These are phyloP conservation scores for Aurelia aurita complex sp. Pacific DNA, from an alignment of 30 jellyfish, hydroid and myxozoan genomes.

Conservation along the genomic window DNA sequence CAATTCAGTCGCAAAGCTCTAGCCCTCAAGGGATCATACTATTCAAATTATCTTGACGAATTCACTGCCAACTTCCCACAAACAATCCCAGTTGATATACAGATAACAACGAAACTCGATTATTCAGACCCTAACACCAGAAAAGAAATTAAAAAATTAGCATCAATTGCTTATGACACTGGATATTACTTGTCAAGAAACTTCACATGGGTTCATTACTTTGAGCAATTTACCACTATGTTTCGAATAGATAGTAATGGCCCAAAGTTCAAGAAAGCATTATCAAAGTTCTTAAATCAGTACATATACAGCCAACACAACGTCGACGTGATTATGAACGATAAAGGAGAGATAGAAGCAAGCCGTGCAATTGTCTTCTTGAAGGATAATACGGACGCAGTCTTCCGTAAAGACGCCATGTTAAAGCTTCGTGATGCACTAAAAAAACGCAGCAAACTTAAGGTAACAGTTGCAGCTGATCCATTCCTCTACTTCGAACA, in stretches of 20 bases:
- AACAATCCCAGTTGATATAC: slow-evolving; percentile 68
- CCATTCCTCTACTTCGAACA: slow-evolving; percentile 88
- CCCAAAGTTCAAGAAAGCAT: neutral
- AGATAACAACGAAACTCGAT: slow-evolving; percentile 19
- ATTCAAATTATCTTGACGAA: slow-evolving; percentile 37
- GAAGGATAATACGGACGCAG: slow-evolving; percentile 65
- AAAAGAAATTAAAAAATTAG: slow-evolving; percentile 7
- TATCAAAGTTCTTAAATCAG: too few relatives aligned
- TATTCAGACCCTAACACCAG: slow-evolving; percentile 60
- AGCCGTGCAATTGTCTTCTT: slow-evolving; percentile 70
- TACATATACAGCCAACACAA: slow-evolving; percentile 38
- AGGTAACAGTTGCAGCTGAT: slow-evolving; percentile 38
- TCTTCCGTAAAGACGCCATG: slow-evolving; percentile 81
- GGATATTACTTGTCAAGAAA: slow-evolving; percentile 53
- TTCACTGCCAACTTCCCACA: slow-evolving; percentile 65
- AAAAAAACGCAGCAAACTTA: slow-evolving; percentile 6
- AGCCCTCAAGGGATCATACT: slow-evolving; percentile 61
- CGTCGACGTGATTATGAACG: slow-evolving; percentile 48
- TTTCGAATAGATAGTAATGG: slow-evolving; percentile 25
- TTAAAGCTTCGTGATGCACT: slow-evolving; percentile 68
- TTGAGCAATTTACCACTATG: slow-evolving; percentile 19
- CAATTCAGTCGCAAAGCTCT: slow-evolving; percentile 64
- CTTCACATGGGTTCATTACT: slow-evolving; percentile 53
- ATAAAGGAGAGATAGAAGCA: slow-evolving; percentile 55
- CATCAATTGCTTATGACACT: slow-evolving; percentile 44